Base-by-base conservation (phyloP, 2,113 vertebrate species). In the Scytalopus superciliaris region DNA sequence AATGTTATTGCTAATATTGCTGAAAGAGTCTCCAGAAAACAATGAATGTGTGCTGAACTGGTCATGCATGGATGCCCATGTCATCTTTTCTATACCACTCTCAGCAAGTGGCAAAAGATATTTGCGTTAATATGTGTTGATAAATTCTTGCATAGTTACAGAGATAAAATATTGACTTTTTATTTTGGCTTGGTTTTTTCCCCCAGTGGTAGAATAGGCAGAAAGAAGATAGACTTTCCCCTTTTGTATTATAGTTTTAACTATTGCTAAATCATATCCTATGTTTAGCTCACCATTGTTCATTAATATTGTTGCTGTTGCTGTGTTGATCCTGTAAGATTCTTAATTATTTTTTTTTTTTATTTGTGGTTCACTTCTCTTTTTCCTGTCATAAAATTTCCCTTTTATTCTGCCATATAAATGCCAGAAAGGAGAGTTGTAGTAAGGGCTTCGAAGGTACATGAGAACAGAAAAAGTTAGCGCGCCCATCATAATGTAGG, bases 401-500 rank as follows among this genome's bases (percentile, higher is more conserved):
- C 14, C 14, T 35, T 57, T 35, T 57, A n/a, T 10, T 35, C 33
- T 57, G 19, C 39, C 19, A 25, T 82, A 39, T 78, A 53, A 59
- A 73, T 69, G n/a, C 31, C 17, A 50, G 22, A 53, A 47, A 64
- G 45, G 33, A 69, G 22, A 30, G 4, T 28, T 56, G 13, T 47
- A 47, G 17, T 55, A 66, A 79, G 50, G n/a, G 7, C 21, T 56
- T 59, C 70, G 63, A 66, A 76, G 28, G 33, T 56, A 52, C 27
- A 7, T 9, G 19, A 59, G 35, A 79, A 60, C 9, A 85, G 45
- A 52, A n/a, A 12, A 86, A 6, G 23, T 53, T n/a, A 64, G 6
- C 13, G 0, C 52, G 44, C 10, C 30, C 1, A 0, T 50, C 3
- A 2, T 60, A 85, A 64, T 0, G 2, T 40, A 55, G 9, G 12